Conservation (phyloP, 1,140 invertebrate genomes). For the Drosophila lacertosa region DNA sequence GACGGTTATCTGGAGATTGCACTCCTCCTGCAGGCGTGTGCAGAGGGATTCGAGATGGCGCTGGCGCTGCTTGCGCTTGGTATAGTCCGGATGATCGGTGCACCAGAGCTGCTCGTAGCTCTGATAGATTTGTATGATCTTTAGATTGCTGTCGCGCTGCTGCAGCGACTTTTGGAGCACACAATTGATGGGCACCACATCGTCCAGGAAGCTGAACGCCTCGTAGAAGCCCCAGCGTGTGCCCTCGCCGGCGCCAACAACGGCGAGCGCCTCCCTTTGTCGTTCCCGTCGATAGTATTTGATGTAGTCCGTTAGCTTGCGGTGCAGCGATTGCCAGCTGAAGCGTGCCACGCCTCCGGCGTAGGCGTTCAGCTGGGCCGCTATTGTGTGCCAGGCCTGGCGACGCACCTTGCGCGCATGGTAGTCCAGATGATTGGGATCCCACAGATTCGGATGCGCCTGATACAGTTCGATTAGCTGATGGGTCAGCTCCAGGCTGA, state of each 20-base stretch:
- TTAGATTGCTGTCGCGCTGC: constrained; percentile 63
- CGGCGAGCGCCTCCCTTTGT: constrained; percentile 21
- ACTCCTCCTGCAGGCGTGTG: constrained; percentile 63
- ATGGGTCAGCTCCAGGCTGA: constrained; percentile 44
- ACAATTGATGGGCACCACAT: constrained; percentile 60
- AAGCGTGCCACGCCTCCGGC: constrained; percentile 4
- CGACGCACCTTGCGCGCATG: constrained; percentile 47
- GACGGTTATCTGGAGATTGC: constrained; percentile 65
- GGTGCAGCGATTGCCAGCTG: constrained; percentile 65
- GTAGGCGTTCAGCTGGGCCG: constrained; percentile 43
- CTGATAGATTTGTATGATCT: constrained; percentile 72
- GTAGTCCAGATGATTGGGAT: constrained; percentile 74
- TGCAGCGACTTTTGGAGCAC: constrained; percentile 62
- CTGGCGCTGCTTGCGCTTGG: constrained; percentile 60
- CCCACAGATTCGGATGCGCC: constrained; percentile 63
- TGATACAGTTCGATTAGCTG: constrained; percentile 58
- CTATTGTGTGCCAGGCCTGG: constrained; percentile 61
- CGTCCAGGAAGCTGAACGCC: constrained; percentile 70
- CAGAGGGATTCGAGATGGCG: constrained; percentile 62
- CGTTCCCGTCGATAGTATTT: constrained; percentile 70
- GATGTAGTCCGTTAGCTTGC: constrained; percentile 68
- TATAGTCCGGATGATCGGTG: constrained; percentile 70
- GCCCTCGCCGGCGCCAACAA: constrained; percentile 1
- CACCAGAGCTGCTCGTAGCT: constrained; percentile 70
- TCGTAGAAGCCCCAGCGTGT: constrained; percentile 64